These are phyloP conservation scores for Pogonocichla stellata DNA, from an alignment of 2,113 vertebrate genomes.

Conservation along the genomic window DNA sequence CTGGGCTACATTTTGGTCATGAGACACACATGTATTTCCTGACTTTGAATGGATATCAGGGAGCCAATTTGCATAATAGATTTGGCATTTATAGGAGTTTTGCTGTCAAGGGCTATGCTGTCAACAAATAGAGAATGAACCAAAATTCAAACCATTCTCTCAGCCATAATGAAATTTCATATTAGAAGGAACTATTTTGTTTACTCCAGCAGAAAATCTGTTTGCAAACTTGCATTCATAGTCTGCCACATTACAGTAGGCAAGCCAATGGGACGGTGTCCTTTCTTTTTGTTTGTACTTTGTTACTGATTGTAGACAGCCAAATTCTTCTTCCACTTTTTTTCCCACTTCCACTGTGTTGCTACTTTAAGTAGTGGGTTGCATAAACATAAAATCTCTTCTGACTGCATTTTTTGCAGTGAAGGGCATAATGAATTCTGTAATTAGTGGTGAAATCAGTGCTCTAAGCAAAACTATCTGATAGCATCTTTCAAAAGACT, in stretches of 20 bases:
- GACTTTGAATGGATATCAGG: not conserved
- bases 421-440: not conserved
- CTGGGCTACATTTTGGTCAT: not conserved
- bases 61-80: not conserved
- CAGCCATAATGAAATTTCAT: not conserved
- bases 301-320: not conserved
- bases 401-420: not conserved
- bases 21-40: not conserved
- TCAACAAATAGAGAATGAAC: not conserved
- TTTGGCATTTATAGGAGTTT: not conserved
- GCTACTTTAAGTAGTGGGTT: not conserved
- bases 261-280: not conserved
- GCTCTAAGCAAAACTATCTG: not conserved
- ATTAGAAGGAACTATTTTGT: not conserved
- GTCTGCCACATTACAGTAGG: not conserved
- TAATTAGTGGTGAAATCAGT: not conserved
- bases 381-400: not conserved
- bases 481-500: not conserved
- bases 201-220: not conserved
- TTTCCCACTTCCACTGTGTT: not conserved
- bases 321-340: not conserved
- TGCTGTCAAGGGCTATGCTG: not conserved
- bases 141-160: not conserved
- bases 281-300: not conserved
- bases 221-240: not conserved